Evolutionary conservation across 2,888 invertebrate genomes (phyloP), one percentile per base, ranked within the genome.

Genomic region (Ochropleura plecta): DNA sequence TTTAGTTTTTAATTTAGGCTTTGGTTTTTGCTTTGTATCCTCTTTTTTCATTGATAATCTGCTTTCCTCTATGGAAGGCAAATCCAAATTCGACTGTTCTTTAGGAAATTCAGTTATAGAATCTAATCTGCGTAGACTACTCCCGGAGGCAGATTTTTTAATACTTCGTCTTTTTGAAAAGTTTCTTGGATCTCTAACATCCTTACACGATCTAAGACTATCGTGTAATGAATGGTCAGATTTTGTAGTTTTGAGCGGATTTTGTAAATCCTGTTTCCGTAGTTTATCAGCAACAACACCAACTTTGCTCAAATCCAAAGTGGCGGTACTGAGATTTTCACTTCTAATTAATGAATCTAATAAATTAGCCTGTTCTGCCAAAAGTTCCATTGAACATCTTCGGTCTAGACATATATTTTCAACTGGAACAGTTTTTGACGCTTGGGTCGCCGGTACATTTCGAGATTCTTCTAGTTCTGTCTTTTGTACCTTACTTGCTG

Each of bases 301-400:
- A 77, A 96, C 90, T 92, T 96, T 95, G 80, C 94, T 96, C 86
- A 97, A 89, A 89, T 96, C 96, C 89, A 96, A 91, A 57, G 92
- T 89, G 40, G 91, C 92, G 59, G 92, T 95, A 83, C 95, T 97
- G 62, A 97, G 93, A 90, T 97, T 96, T 91, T 97, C 97, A 88
- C 94, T 93, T 86, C 96, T 94, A 73, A 97, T 96, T 86, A 97
- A 91, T 46, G 96, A 95, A 87, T 97, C 97, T 74, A 97, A 93
- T 73, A 97, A 89, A 84, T 92, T 93, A 49, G 97, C 96, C 91
- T 97, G 97, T 90, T 97, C 97, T 62, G 96, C 96, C 83, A 97
- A 93, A 83, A 97, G 92, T 87, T 97, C 97, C 86, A 97, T 94
- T 0, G 97, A 97, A 88, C 96, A 97, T 86, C 97, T 93, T 88